phyloP scores from a whole-genome alignment of 2,888 invertebrate genomes.

The Rapana venosa region DNA sequence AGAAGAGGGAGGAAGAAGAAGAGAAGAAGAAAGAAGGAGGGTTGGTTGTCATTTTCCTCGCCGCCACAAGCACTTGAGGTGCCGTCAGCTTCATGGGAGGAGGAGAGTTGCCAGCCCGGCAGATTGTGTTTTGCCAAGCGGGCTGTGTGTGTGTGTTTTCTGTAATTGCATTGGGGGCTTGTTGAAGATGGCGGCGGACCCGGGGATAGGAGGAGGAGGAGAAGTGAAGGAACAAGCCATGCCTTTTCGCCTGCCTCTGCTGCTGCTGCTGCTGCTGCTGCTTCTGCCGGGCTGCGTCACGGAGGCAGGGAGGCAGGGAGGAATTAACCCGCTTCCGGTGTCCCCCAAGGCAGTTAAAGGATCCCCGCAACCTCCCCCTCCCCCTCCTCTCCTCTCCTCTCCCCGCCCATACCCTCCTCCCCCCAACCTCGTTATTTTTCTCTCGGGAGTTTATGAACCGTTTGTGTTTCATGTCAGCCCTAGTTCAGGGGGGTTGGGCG shows the following conservation, averaged over 20 bases:
- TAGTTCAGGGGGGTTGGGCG: background rate
- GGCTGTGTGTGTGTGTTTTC: constrained; percentile 28
- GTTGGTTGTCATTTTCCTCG: background rate
- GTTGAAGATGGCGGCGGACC: background rate
- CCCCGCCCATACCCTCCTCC: background rate
- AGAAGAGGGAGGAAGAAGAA: background rate
- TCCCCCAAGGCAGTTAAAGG: background rate
- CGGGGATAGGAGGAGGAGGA: background rate
- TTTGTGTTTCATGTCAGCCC: background rate
- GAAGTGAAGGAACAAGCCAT: background rate
- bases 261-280: background rate
- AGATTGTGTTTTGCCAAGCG: constrained; percentile 25
- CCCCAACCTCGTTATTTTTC: background rate
- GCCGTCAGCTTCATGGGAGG: background rate
- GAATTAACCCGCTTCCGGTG: background rate
- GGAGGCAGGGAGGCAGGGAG: background rate
- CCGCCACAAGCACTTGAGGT: constrained; percentile 13
- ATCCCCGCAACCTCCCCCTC: background rate
- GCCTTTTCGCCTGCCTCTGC: background rate
- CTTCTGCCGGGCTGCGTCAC: background rate
- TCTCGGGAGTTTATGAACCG: background rate
- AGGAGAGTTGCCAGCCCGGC: background rate
- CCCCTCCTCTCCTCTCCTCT: background rate
- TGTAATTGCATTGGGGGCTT: background rate
- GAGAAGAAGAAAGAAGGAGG: background rate